Conservation (phyloP, 2,113 vertebrate species). For the Oncorhynchus masou region DNA sequence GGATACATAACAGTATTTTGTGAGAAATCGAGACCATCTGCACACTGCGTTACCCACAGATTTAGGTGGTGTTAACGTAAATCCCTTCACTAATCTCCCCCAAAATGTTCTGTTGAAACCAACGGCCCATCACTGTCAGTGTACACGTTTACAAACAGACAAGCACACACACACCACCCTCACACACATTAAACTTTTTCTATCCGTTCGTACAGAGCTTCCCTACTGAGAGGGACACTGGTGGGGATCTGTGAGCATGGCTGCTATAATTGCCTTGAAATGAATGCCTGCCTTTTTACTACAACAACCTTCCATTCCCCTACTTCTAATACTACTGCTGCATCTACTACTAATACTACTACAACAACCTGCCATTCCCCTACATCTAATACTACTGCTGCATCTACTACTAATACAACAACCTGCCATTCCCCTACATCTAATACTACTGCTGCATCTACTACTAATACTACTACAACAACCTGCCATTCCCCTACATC, state of each 20-base stretch:
- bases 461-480: too few species aligned
- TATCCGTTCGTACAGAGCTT: neutral
- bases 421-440: too few species aligned
- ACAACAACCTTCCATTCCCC: too few species aligned
- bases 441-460: too few species aligned
- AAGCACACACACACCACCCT: neutral
- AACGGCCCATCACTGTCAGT: too few species aligned
- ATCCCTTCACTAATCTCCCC: conserved; percentile 37
- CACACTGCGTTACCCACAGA: neutral
- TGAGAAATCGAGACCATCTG: neutral
- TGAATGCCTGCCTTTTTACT: neutral
- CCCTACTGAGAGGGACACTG: conserved; percentile 3
- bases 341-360: too few species aligned
- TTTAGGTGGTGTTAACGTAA: conserved; percentile 29
- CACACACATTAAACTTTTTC: neutral
- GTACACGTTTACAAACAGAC: conserved; percentile 10
- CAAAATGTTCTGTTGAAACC: conserved; percentile 20
- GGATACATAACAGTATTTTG: conserved; percentile 23
- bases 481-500: too few species aligned
- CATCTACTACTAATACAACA: too few species aligned
- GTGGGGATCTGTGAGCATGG: neutral
- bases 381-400: too few species aligned
- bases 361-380: too few species aligned
- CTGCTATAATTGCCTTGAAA: conserved; percentile 29
- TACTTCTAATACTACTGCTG: too few species aligned